Conservation (phyloP, 2,113 vertebrate species). For the Leucopsar rothschildi region DNA sequence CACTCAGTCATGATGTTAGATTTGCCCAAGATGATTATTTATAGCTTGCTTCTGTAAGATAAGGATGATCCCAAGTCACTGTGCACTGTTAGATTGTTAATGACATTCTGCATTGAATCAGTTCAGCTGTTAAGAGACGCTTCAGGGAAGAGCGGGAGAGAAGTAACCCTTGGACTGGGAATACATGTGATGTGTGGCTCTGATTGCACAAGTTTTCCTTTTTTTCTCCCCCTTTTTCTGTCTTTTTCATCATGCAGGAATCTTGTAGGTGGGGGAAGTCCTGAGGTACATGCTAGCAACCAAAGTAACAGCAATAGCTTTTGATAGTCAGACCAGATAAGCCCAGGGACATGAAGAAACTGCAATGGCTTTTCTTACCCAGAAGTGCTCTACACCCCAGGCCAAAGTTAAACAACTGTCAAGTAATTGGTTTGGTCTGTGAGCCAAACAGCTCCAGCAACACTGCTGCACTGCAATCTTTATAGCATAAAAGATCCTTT, state of each 20-base stretch:
- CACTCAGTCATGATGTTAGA: background rate
- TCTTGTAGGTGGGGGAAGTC: background rate
- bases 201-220: background rate
- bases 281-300: background rate
- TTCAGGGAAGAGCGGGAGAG: background rate
- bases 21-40: conserved; percentile 17
- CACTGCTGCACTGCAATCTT: background rate
- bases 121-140: background rate
- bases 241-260: background rate
- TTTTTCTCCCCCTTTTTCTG: background rate
- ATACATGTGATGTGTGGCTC: background rate
- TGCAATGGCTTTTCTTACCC: background rate
- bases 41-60: background rate
- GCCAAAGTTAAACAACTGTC: background rate
- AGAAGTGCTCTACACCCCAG: background rate
- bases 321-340: background rate
- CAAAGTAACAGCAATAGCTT: background rate
- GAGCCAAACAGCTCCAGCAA: background rate
- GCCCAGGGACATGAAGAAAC: background rate
- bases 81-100: background rate
- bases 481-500: background rate
- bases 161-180: conserved; percentile 1
- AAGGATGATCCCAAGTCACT: background rate
- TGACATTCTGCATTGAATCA: background rate
- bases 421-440: background rate